Evolutionary conservation across 2,888 invertebrate genomes (phyloP).

Genomic region (Carabus problematicus): DNA sequence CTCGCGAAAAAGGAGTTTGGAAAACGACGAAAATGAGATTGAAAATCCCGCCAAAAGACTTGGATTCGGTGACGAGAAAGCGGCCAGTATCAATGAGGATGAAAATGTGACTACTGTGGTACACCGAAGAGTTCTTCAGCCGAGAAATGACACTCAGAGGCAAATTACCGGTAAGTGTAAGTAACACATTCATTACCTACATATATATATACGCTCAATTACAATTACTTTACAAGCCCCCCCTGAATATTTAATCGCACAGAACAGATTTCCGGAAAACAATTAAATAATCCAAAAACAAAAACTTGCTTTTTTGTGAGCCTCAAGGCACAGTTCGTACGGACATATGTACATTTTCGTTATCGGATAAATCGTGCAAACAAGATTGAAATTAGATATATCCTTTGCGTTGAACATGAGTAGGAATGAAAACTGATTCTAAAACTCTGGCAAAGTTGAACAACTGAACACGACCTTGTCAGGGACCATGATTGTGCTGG

Average conservation of each 20-base stretch:
- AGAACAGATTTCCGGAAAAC: background rate
- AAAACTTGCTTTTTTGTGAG: too few relatives aligned
- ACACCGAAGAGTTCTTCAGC: slow-evolving; percentile 26
- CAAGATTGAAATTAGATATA: slow-evolving; percentile 36
- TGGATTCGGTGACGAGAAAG: slow-evolving; percentile 18
- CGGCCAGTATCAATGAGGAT: slow-evolving; percentile 13
- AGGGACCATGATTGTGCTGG: slow-evolving; percentile 22
- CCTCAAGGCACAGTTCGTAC: too few relatives aligned
- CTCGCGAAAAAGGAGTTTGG: slow-evolving; percentile 56
- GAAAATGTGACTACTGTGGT: slow-evolving; percentile 23
- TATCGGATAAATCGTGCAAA: slow-evolving; percentile 17
- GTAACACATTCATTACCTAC: background rate
- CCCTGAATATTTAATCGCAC: too few relatives aligned
- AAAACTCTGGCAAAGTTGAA: too few relatives aligned
- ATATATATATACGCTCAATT: too few relatives aligned
- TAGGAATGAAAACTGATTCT: background rate
- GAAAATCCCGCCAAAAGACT: slow-evolving; percentile 52
- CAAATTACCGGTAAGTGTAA: slow-evolving; percentile 32
- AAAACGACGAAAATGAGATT: slow-evolving; percentile 60
- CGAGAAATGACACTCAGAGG: slow-evolving; percentile 29
- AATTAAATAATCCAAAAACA: too few relatives aligned
- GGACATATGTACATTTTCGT: too few relatives aligned
- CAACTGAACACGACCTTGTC: slow-evolving; percentile 27
- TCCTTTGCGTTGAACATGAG: slow-evolving; percentile 6
- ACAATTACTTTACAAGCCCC: too few relatives aligned